Conservation (phyloP, 2,113 vertebrate species). For the Lanius ludovicianus region DNA sequence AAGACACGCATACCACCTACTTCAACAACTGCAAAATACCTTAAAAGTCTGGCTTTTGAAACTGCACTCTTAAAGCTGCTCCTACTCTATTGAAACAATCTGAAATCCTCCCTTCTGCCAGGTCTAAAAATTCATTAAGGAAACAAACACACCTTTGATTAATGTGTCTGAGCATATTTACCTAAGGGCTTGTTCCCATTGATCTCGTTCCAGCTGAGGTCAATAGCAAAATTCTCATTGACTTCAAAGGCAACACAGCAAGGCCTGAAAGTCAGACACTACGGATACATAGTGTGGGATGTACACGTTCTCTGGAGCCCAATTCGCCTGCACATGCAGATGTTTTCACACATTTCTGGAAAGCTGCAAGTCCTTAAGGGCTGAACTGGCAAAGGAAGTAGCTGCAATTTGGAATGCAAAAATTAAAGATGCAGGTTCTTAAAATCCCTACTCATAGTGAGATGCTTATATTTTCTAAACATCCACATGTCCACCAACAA, state of each 20-base stretch:
- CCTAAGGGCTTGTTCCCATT: background rate
- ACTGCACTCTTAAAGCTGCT: background rate
- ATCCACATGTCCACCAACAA: background rate
- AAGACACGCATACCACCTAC: background rate
- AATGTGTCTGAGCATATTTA: constrained; percentile 38
- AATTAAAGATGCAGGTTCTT: background rate
- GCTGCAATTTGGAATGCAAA: background rate
- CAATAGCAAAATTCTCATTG: constrained; percentile 41
- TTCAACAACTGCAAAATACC: background rate
- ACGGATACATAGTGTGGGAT: background rate
- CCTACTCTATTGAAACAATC: background rate
- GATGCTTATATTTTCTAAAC: background rate
- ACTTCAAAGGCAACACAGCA: background rate
- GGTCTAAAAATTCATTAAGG: constrained; percentile 27
- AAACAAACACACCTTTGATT: constrained; percentile 58
- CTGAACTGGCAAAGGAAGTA: background rate
- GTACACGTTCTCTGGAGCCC: background rate
- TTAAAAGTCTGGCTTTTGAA: background rate
- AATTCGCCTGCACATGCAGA: background rate
- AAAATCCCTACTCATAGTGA: background rate
- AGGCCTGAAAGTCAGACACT: constrained; percentile 1
- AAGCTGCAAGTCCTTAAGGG: background rate
- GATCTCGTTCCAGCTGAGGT: constrained; percentile 48
- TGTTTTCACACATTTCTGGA: background rate
- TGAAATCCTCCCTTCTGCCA: background rate